Percentiles rank a stretch among this genome's conserved stretches.
phyloP scores from a whole-genome alignment of 2,888 invertebrate genomes.

The Meghimatium bilineatum region DNA sequence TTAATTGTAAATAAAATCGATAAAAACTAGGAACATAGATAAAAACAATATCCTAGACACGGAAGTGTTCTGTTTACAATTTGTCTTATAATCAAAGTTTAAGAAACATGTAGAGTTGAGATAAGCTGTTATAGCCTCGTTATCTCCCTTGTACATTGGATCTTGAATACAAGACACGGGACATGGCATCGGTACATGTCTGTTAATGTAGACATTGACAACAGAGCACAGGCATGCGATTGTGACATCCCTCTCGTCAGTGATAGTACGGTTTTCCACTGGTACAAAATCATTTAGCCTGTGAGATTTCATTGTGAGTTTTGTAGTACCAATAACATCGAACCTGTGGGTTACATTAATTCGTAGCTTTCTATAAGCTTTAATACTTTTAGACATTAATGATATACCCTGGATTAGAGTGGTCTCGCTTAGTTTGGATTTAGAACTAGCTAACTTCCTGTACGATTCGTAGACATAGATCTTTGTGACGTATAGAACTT shows the following conservation, averaged over 20 bases:
- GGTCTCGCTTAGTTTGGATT: no score
- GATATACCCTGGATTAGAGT: neutral
- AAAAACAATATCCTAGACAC: no score
- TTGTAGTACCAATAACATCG: neutral
- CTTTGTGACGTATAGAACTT: neutral
- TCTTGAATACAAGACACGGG: neutral
- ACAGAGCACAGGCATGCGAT: neutral
- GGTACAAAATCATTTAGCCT: neutral
- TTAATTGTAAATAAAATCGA: no score
- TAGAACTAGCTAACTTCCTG: neutral
- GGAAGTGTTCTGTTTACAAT: no score
- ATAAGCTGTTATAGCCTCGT: neutral
- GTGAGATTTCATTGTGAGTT: neutral
- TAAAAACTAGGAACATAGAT: no score
- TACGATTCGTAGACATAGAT: neutral
- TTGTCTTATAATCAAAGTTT: neutral
- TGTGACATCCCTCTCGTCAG: neutral
- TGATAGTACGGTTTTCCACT: neutral
- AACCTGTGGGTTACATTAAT: neutral
- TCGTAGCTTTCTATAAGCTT: neutral
- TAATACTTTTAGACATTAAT: neutral
- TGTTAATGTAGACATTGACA: neutral
- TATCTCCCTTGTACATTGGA: neutral
- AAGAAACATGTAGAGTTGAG: neutral
- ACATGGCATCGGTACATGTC: neutral